Evolutionary conservation across 2,888 invertebrate species (phyloP), one percentile per base, ranked within the genome.

Genomic region (Lycia hirtaria): DNA sequence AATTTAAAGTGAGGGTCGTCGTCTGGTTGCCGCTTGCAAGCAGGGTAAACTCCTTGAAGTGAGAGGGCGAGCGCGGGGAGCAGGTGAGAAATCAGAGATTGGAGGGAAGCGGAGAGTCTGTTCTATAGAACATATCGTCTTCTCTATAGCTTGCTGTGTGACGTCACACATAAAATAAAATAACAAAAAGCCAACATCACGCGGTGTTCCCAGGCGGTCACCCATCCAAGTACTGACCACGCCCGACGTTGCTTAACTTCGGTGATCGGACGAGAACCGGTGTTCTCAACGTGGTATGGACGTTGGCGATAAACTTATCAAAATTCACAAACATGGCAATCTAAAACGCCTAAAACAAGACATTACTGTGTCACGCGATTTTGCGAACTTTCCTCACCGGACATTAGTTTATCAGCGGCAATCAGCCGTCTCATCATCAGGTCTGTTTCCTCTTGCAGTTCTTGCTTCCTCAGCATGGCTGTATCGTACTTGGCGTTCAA

Each of bases 401-500:
- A 95, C 73, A 98, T 97, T 3, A 98, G 92, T 79, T 97, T 97
- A 76, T 97, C 97, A 0, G 98, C 98, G 0, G 98, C 98, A 32
- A 95, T 88, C 28, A 97, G 85, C 38, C 97, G 93, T 59, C 95
- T 86, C 93, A 96, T 95, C 94, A 97, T 95, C 19, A 97, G 92
- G 74, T 96, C 96, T 0, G 96, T 96, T 79, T 97, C 96, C 69
- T 96, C 96, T 76, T 97, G 96, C 45, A 97, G 79, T 56, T 94
- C 94, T 69, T 95, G 94, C 52, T 94, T 88, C 38, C 92, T 85
- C 48, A 93, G 77, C 94, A 96, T 96, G 0, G 98, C 97, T 0
- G 93, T 93, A 1, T 96, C 95, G 72, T 97, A 98, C 78, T 95
- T 95, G 4, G 88, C 84, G 70, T 97, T 97, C 1, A 98, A 85